Evolutionary conservation across 2,888 invertebrate species (phyloP), one percentile per base, ranked within the genome.

Genomic region (Epirrhoe tristata): DNA sequence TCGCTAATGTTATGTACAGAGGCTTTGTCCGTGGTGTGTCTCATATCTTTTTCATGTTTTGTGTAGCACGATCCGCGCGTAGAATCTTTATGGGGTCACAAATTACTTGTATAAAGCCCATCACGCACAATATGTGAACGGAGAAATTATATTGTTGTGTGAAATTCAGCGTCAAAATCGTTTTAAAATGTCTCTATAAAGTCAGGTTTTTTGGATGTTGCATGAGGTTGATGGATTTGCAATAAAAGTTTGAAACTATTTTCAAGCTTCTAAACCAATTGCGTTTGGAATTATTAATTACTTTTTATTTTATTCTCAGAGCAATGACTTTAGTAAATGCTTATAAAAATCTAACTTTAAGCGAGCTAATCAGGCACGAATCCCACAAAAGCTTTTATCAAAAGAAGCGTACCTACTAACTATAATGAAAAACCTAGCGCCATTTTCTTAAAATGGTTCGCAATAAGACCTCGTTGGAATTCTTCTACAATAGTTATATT

Each of bases 21-120:
- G 52, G 63, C 32, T 57, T 43, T 63, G 57, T 16, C 62, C 57
- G 43, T 57, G 57, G 52, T 52, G 32, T 63, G 24, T 63, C 16
- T 50, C 12, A 43, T 57, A 17, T 34, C 57, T 63, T 63, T 63
- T 63, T 32, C 54, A 54, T 60, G 43, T 54, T 31, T 34, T 16
- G 43, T 54, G 34, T 50, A 16, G 36, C 54, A 48, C 48, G 63
- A 51, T 56, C n/a, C 57, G 57, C 52, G 52, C 32, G 32, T 43
- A 16, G 57, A 57, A 51, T 57, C 63, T 63, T 57, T 63, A 52
- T 34, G 57, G 16, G 46, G 32, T 14, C 57, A 46, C 53, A 58
- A 63, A 58, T 58, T 31, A 57, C 34, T 39, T 16, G n/a, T 32
- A 12, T 14, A 16, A 48, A 48, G 48, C 48, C 14, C 48, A 48